phyloP scores from a whole-genome alignment of 1,140 invertebrate genomes.

The Halyomorpha halys region DNA sequence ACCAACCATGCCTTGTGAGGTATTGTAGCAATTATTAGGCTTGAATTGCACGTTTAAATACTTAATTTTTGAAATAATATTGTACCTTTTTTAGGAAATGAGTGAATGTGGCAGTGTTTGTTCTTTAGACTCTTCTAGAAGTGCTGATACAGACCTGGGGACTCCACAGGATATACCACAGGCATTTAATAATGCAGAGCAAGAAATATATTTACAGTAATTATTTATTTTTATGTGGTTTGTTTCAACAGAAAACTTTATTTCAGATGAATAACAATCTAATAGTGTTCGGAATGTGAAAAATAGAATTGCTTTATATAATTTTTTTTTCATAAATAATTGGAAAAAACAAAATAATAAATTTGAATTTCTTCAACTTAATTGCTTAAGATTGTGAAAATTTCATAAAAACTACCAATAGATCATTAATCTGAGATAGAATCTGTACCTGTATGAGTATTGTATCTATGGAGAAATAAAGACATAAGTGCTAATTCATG shows the following conservation, averaged over 20 bases:
- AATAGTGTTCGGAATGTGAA: too few relatives aligned
- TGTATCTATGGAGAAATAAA: too few relatives aligned
- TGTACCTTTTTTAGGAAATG: slow-evolving; percentile 27
- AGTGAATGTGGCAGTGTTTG: slow-evolving; percentile 32
- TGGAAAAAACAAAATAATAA: too few relatives aligned
- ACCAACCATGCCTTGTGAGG: slow-evolving; percentile 44
- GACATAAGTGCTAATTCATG: too few relatives aligned
- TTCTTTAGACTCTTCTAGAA: slow-evolving; percentile 30
- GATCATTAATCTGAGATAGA: too few relatives aligned
- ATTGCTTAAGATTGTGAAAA: too few relatives aligned
- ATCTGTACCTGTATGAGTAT: too few relatives aligned
- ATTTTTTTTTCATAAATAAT: too few relatives aligned
- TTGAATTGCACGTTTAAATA: neutral
- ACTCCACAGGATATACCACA: slow-evolving; percentile 21
- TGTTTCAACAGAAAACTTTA: neutral
- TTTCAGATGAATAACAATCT: too few relatives aligned
- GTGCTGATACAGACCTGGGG: slow-evolving; percentile 27
- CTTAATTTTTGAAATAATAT: neutral
- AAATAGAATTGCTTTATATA: too few relatives aligned
- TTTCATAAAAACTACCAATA: too few relatives aligned
- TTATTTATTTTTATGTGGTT: slow-evolving; percentile 10
- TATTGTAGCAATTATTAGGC: slow-evolving; percentile 7
- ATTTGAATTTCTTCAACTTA: too few relatives aligned
- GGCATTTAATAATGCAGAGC: slow-evolving; percentile 18
- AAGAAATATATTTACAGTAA: slow-evolving; percentile 31